These are phyloP conservation scores for Tortrix viridana DNA, from an alignment of 2,888 invertebrate genomes.

Conservation along the genomic window DNA sequence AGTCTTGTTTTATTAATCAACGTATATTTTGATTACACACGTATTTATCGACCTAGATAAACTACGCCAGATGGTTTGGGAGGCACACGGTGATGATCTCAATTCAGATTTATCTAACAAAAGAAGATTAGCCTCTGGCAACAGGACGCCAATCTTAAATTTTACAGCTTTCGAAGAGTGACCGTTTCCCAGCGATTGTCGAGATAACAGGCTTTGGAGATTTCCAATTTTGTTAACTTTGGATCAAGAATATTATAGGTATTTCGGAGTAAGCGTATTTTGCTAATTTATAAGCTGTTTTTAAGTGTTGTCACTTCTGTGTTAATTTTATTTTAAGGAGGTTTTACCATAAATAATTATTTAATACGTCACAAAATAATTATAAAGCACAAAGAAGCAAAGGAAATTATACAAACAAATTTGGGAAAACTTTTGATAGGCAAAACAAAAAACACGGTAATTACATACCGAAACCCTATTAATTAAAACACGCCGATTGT, in stretches of 20 bases:
- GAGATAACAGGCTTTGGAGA: slow-evolving; percentile 11
- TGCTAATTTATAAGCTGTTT: background rate
- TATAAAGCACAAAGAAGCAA: too few species aligned
- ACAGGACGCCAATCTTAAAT: slow-evolving; percentile 18
- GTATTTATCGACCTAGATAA: too few species aligned
- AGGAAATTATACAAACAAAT: background rate
- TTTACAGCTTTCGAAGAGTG: slow-evolving; percentile 16
- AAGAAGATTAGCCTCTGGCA: slow-evolving; percentile 11
- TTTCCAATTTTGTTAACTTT: slow-evolving; percentile 25
- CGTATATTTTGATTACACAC: too few species aligned
- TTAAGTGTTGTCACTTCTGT: background rate
- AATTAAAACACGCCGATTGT: slow-evolving; percentile 26
- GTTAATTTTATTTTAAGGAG: background rate
- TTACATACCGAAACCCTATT: slow-evolving; percentile 7
- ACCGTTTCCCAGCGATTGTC: slow-evolving; percentile 9
- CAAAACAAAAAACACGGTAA: slow-evolving; percentile 2
- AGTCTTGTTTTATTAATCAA: too few species aligned
- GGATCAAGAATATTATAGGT: slow-evolving; percentile 8
- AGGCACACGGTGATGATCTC: slow-evolving; percentile 9
- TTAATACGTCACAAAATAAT: too few species aligned
- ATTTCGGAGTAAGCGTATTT: background rate
- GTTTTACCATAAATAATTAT: too few species aligned
- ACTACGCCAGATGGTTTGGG: background rate
- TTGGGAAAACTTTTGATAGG: background rate
- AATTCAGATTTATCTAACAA: slow-evolving; percentile 1